A percentile compares a stretch with the other conserved stretches of the same genome.
phyloP scores from a whole-genome alignment of 2,113 vertebrate species.

The Forbesichthys agassizii region DNA sequence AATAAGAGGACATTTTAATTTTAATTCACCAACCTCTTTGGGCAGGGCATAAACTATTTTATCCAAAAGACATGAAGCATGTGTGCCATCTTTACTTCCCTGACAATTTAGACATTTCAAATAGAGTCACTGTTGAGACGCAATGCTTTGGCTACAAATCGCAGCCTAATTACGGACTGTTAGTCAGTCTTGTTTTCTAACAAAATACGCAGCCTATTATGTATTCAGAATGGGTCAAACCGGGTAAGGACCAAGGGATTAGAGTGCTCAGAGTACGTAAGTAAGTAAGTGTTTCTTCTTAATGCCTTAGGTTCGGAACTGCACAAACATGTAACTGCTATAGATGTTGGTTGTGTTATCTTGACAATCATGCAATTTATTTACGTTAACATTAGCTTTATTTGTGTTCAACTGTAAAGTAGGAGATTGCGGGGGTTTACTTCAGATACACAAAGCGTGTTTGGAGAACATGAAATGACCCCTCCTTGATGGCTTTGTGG shows the following conservation, averaged over 20 bases:
- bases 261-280: constrained; percentile 24
- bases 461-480: constrained; percentile 45
- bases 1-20: constrained; percentile 43
- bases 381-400: too few species aligned
- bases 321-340: constrained; percentile 19
- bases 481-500: constrained; percentile 78
- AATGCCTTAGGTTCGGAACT: constrained; percentile 47
- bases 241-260: background rate
- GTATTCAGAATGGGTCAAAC: constrained; percentile 25
- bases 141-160: constrained; percentile 11
- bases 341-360: constrained; percentile 32
- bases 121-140: constrained; percentile 2
- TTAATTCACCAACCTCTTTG: constrained; percentile 38
- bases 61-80: background rate
- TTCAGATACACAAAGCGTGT: constrained; percentile 46
- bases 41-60: background rate
- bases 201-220: constrained; percentile 71
- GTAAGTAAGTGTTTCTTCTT: constrained; percentile 39
- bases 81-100: background rate
- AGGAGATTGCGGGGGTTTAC: background rate
- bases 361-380: constrained; percentile 59
- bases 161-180: constrained; percentile 19
- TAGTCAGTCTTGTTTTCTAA: constrained; percentile 73
- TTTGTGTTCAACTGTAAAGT: background rate
- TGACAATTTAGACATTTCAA: background rate